Evolutionary conservation across 23 tunicate genomes (phyloP).

Genomic region (Halocynthia roretzi): DNA sequence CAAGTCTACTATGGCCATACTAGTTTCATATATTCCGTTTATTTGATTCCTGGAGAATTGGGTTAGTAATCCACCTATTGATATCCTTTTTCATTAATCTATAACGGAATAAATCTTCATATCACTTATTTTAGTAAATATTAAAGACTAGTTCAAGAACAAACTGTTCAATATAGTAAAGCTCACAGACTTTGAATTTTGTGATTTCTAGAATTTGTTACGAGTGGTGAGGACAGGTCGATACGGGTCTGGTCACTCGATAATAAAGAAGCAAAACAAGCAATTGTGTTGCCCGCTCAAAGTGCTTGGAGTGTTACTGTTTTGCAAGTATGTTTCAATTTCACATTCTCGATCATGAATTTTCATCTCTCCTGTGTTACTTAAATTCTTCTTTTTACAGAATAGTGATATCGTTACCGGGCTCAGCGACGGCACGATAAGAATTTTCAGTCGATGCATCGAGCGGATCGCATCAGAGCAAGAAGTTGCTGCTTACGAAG

Average conservation of each 20-base stretch:
- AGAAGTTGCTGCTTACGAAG: constrained; percentile 50
- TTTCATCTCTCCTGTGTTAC: not conserved
- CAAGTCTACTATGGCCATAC: constrained; percentile 76
- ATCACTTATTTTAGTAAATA: not conserved
- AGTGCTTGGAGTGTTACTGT: constrained; percentile 64
- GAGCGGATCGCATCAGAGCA: constrained; percentile 37
- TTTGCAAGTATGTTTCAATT: not conserved
- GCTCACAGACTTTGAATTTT: too few relatives aligned
- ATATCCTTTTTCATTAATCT: not conserved
- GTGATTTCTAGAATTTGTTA: constrained; percentile 28
- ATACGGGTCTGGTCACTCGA: constrained; percentile 41
- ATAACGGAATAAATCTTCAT: not conserved
- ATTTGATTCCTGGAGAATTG: constrained; percentile 12
- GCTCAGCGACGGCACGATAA: constrained; percentile 66
- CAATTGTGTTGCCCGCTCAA: constrained; percentile 44
- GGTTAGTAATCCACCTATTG: constrained; percentile 5
- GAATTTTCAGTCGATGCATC: constrained; percentile 46
- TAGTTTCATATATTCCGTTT: constrained; percentile 59
- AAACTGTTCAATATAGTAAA: too few relatives aligned
- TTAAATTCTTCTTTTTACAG: constrained; percentile 2
- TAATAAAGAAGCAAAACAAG: constrained; percentile 28
- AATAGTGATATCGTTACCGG: constrained; percentile 82
- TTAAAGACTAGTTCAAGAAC: too few relatives aligned
- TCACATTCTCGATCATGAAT: not conserved
- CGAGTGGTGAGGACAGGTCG: constrained; percentile 66